Evolutionary conservation across 2,888 invertebrate species (phyloP).

Genomic region (Aporophyla nigra): DNA sequence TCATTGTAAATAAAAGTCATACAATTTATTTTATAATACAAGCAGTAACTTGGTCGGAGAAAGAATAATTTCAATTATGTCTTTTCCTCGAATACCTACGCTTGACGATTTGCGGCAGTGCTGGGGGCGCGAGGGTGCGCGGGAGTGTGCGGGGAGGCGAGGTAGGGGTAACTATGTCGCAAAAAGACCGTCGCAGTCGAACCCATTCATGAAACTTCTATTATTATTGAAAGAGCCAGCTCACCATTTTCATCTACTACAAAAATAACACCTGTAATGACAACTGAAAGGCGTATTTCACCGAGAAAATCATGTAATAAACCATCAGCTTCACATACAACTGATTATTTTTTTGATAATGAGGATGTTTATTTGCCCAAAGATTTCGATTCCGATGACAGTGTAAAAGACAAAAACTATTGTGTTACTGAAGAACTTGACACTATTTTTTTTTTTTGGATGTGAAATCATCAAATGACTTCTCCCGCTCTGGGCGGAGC

Average conservation of each 20-base stretch:
- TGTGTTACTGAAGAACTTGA: not conserved
- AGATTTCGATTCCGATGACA: conserved; percentile 2
- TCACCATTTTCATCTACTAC: not conserved
- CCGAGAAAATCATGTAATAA: not conserved
- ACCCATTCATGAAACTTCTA: conserved; percentile 1
- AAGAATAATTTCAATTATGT: not conserved
- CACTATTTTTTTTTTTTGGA: too few species aligned
- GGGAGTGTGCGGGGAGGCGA: too few species aligned
- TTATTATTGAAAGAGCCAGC: not conserved
- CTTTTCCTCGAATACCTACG: not conserved
- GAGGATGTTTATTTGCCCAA: conserved; percentile 1
- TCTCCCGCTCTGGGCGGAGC: too few species aligned
- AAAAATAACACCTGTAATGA: not conserved
- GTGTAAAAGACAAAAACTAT: conserved; percentile 4
- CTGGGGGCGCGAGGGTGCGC: too few species aligned
- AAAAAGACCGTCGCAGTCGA: not conserved
- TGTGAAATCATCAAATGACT: too few species aligned
- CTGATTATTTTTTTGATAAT: conserved; percentile 2
- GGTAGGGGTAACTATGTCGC: not conserved
- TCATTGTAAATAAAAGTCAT: not conserved
- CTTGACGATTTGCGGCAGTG: not conserved
- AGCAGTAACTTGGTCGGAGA: not conserved
- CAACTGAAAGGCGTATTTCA: conserved; percentile 6
- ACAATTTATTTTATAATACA: not conserved
- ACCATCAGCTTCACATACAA: not conserved